Evolutionary conservation across 2,797 vertebrate species (phyloP), one percentile per base, ranked within the genome.

Genomic region (Halcyon smyrnensis): DNA sequence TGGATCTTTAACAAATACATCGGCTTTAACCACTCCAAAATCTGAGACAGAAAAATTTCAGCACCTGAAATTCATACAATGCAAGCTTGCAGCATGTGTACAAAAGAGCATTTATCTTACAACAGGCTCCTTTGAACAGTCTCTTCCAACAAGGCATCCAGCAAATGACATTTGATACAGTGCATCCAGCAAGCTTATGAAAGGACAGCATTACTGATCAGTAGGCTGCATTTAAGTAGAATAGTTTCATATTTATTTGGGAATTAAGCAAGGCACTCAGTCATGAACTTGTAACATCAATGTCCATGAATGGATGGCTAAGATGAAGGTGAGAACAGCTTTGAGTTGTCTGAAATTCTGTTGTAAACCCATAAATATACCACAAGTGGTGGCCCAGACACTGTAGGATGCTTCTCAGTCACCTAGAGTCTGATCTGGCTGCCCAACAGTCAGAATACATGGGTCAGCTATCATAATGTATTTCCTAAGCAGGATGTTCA

Each of bases 341-440:
- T 17, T 1, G 2, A 78, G 56, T 18, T 51, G 8, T 6, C 37
- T 46, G 27, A 84, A 84, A 71, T 75, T 77, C 53, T 60, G 7
- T 18, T 57, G n/a, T 37, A 75, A 86, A 75, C 11, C n/a, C 39
- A 46, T 8, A 63, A 80, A 56, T 28, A 39, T 7, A 14, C 10
- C n/a, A 41, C 0, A 0, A 21, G 28, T 30, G 8, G 23, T 64
- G 32, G 32, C 23, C 68, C 0, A 0, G 39, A 18, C 8, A 41
- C 57, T 37, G 5, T 10, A 57, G 4, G 36, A 56, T 34, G 28
- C 24, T 89, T 43, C 56, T 83, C 41, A 14, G 39, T 24, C 53
- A 81, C 8, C 4, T 19, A 30, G 45, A 9, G 8, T 17, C 48
- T 74, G 39, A 45, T 8, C 21, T 46, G 36, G 34, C 32, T 75